These are phyloP conservation scores for Tetraneura akinire DNA, from an alignment of 1,140 invertebrate genomes.

Conservation along the genomic window DNA sequence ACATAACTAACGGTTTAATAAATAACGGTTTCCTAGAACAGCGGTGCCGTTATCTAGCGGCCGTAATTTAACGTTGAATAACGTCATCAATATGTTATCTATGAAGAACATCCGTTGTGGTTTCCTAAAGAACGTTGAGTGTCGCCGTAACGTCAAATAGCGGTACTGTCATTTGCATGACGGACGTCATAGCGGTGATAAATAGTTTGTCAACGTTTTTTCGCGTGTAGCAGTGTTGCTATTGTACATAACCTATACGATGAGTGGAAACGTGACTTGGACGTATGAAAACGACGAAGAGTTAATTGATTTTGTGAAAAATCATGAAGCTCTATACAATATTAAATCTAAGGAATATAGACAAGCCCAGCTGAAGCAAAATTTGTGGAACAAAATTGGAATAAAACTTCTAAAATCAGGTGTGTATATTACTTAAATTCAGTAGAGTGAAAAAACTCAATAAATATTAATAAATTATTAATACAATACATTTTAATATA, in stretches of 20 bases:
- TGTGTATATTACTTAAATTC: constrained; percentile 34
- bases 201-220: background rate
- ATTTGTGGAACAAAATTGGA: constrained; percentile 39
- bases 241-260: no score
- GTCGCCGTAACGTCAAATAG: background rate
- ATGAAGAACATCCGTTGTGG: no score
- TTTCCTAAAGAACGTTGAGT: background rate
- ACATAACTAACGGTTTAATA: no score
- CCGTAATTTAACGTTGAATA: no score
- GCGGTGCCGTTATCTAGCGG: no score
- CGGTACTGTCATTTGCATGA: background rate
- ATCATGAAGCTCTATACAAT: constrained; percentile 29
- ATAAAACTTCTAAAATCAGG: constrained; percentile 37
- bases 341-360: constrained; percentile 1
- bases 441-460: constrained; percentile 29
- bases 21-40: no score
- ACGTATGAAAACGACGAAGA: background rate
- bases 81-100: no score
- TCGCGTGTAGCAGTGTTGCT: background rate
- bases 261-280: background rate
- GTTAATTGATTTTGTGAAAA: background rate
- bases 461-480: no score
- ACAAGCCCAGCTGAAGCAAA: constrained; percentile 41
- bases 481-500: constrained; percentile 19
- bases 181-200: background rate